These are phyloP conservation scores for Montifringilla adamsi DNA, from an alignment of 2,113 vertebrate genomes.

Conservation along the genomic window DNA sequence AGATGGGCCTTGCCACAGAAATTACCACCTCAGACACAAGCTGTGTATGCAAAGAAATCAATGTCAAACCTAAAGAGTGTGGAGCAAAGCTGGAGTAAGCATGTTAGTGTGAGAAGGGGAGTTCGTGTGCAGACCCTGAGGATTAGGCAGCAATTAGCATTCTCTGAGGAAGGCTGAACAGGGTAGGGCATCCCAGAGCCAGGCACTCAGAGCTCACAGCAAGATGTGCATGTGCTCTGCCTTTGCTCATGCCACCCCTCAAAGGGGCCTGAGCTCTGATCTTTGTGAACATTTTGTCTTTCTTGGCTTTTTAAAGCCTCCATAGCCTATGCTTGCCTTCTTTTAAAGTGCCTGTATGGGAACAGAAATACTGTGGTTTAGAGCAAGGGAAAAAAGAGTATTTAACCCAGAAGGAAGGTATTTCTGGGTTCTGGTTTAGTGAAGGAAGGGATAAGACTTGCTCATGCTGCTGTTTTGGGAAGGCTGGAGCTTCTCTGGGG, in stretches of 20 bases:
- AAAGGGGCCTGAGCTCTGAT: not conserved
- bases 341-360: not conserved
- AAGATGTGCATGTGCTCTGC: not conserved
- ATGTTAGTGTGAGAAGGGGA: not conserved
- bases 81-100: not conserved
- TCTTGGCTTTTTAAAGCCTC: not conserved
- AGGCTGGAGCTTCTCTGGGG: not conserved
- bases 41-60: not conserved
- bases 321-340: not conserved
- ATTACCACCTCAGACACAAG: not conserved
- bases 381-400: not conserved
- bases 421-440: not conserved
- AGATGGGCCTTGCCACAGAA: not conserved
- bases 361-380: not conserved
- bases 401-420: not conserved
- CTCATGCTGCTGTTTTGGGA: not conserved
- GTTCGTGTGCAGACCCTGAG: not conserved
- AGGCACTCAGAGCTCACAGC: accelerated
- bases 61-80: not conserved
- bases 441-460: not conserved
- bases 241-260: accelerated
- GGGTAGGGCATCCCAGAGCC: accelerated
- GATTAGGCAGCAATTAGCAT: not conserved
- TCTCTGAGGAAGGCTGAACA: not conserved
- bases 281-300: not conserved